These are phyloP conservation scores for Syngnathus scovelli DNA, from an alignment of 2,113 vertebrate species.

Conservation along the genomic window DNA sequence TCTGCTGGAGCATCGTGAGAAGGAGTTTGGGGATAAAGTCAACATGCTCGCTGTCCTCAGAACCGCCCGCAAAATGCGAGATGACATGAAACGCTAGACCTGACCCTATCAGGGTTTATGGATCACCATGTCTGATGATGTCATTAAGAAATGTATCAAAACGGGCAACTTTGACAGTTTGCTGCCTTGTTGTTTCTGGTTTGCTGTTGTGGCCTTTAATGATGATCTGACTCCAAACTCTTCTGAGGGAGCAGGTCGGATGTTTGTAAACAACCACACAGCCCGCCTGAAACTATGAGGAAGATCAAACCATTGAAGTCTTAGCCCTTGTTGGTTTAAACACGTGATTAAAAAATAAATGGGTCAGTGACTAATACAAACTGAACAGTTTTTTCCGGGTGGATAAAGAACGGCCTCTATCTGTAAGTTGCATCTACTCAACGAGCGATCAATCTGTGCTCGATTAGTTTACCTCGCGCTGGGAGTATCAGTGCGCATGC, in stretches of 20 bases:
- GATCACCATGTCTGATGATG: not conserved
- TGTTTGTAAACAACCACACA: conserved; percentile 13
- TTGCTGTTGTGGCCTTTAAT: conserved; percentile 31
- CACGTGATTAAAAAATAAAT: conserved; percentile 1
- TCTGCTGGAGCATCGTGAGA: conserved; percentile 86
- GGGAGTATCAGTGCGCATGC: conserved; percentile 28
- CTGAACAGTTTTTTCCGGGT: not conserved
- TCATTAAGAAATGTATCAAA: not conserved
- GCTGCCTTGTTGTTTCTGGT: not conserved
- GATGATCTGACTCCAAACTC: conserved; percentile 57
- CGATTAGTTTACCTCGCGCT: conserved; percentile 4
- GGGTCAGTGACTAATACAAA: not conserved
- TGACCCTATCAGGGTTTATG: conserved; percentile 14
- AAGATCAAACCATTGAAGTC: conserved; percentile 11
- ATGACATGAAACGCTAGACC: conserved; percentile 20
- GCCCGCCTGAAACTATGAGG: conserved; percentile 2
- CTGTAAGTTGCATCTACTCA: not conserved
- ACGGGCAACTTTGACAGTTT: not conserved
- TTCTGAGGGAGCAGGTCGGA: conserved; percentile 45
- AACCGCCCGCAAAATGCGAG: conserved; percentile 39
- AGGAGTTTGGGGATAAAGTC: conserved; percentile 90
- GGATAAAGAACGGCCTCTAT: too few species aligned
- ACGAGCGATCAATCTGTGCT: not conserved
- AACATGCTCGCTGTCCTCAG: conserved; percentile 61
- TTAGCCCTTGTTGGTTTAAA: not conserved